Conservation (phyloP, 2,113 vertebrate genomes). For the Coturnix japonica region DNA sequence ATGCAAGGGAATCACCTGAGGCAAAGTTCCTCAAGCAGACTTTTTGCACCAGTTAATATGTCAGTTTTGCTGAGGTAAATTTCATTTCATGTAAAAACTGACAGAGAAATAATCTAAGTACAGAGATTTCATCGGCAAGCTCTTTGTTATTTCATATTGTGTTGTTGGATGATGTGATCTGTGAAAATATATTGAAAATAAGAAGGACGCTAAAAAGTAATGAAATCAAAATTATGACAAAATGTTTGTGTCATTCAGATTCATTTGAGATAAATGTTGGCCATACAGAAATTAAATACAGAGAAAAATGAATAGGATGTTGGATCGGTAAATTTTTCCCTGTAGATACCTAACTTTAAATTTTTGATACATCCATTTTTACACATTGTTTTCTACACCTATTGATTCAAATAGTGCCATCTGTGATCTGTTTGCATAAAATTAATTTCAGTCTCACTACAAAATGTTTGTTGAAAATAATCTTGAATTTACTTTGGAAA, state of each 20-base stretch:
- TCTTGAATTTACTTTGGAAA: slow-evolving; percentile 26
- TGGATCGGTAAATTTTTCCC: neutral
- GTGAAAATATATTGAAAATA: neutral
- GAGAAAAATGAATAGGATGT: neutral
- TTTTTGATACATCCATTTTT: neutral
- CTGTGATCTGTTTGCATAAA: slow-evolving; percentile 11
- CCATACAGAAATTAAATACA: neutral
- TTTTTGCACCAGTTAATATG: neutral
- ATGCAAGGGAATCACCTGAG: fast-evolving
- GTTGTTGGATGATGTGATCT: neutral
- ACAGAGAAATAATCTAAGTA: neutral
- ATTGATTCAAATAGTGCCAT: slow-evolving; percentile 15
- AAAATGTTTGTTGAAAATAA: slow-evolving; percentile 25
- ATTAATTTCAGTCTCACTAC: neutral
- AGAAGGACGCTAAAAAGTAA: neutral
- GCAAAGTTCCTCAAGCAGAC: neutral
- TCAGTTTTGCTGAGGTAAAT: neutral
- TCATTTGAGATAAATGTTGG: neutral
- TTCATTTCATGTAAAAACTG: neutral
- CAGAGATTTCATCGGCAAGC: neutral
- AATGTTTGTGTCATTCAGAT: neutral
- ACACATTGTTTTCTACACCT: neutral
- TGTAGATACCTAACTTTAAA: neutral
- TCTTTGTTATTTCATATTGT: neutral
- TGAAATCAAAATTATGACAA: neutral